Evolutionary conservation across 2,113 vertebrate genomes (phyloP).

Genomic region (Apteryx mantelli): DNA sequence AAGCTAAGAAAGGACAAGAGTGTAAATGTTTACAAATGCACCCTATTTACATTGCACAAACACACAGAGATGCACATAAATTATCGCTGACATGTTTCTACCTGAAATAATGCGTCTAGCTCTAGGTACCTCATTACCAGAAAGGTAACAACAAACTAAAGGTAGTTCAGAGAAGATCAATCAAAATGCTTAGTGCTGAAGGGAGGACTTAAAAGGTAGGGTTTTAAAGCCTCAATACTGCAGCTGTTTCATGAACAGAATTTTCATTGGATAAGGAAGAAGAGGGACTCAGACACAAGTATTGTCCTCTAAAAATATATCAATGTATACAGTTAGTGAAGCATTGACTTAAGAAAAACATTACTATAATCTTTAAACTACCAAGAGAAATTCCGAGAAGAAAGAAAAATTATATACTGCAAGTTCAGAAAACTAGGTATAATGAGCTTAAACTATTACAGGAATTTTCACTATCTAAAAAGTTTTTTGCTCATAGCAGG

Average conservation of each 20-base stretch:
- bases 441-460: conserved; percentile 25
- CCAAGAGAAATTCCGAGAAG: neutral
- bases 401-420: neutral
- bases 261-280: neutral
- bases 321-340: neutral
- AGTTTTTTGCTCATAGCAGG: neutral
- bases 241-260: neutral
- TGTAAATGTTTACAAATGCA: neutral
- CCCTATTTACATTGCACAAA: neutral
- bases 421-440: neutral
- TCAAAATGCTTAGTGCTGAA: conserved; percentile 1
- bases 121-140: neutral
- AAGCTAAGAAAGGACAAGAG: neutral
- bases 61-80: neutral
- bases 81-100: neutral
- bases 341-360: neutral
- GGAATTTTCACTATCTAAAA: neutral
- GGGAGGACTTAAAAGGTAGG: conserved; percentile 2
- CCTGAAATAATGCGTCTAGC: conserved; percentile 7
- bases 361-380: neutral
- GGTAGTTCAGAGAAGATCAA: conserved; percentile 24
- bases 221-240: conserved; percentile 6
- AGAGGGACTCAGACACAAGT: neutral
- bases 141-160: neutral
- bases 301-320: neutral